Conservation (phyloP, 2,113 vertebrate species). For the Proterorhinus semilunaris region DNA sequence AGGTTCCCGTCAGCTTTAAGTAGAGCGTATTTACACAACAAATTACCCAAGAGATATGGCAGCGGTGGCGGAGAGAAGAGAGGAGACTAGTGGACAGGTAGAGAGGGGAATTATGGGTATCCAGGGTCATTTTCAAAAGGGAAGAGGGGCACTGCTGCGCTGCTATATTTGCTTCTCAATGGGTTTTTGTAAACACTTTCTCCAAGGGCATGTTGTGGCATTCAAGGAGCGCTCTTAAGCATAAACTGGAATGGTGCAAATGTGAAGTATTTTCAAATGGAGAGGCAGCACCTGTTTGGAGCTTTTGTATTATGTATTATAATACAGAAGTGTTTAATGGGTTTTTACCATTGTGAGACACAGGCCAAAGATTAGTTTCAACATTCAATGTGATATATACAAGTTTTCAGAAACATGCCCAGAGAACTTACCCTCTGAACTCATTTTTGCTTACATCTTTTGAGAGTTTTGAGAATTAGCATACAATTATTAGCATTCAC, state of each 20-base stretch:
- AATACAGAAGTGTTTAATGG: neutral
- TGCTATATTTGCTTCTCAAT: conserved; percentile 30
- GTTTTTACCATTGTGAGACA: neutral
- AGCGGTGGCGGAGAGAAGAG: conserved; percentile 27
- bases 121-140: conserved; percentile 40
- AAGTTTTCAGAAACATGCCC: no score
- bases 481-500: no score
- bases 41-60: conserved; percentile 69
- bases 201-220: conserved; percentile 8
- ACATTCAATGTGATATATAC: no score
- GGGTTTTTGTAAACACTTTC: conserved; percentile 18
- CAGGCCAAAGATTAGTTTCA: neutral
- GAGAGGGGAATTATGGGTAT: conserved; percentile 48
- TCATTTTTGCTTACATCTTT: no score
- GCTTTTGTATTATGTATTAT: neutral
- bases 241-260: neutral
- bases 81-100: conserved; percentile 41
- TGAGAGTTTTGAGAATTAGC: no score
- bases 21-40: conserved; percentile 77
- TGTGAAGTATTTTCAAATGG: neutral
- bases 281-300: neutral
- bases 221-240: conserved; percentile 3
- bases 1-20: conserved; percentile 69
- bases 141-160: conserved; percentile 9
- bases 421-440: no score